Conservation (phyloP, 2,888 invertebrate species). For the Eutolmus rufibarbis region DNA sequence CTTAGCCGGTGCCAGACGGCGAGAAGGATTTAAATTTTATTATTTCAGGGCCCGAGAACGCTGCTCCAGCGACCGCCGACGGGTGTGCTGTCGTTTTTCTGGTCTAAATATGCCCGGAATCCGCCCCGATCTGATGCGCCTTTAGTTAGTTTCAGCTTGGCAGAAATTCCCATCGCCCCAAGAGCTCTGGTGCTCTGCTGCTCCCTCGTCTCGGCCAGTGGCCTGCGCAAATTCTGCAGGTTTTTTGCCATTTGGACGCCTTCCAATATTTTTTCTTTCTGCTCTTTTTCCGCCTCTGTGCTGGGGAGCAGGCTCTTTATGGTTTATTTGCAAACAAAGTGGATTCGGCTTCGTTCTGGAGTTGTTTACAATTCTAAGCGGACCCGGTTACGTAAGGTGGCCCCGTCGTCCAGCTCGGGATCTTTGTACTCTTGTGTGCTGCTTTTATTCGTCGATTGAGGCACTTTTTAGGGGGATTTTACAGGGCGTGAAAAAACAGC, state of each 20-base stretch:
- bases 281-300: neutral
- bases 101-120: neutral
- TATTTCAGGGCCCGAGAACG: neutral
- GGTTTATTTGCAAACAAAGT: neutral
- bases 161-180: neutral
- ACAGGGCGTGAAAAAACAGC: neutral
- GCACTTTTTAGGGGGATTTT: neutral
- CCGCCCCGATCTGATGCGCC: neutral
- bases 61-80: neutral
- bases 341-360: neutral
- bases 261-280: neutral
- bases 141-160: neutral
- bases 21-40: neutral
- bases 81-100: neutral
- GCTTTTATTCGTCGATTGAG: neutral
- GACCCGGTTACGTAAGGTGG: neutral
- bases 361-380: neutral
- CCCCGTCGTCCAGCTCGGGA: neutral
- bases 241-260: neutral
- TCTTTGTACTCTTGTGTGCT: neutral
- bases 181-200: neutral
- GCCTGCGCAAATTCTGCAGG: constrained; percentile 22
- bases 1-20: neutral
- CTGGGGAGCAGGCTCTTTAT: neutral
- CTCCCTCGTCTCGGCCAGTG: neutral